Evolutionary conservation across 2,797 vertebrate species (phyloP).

Genomic region (Thalassophryne amazonica): DNA sequence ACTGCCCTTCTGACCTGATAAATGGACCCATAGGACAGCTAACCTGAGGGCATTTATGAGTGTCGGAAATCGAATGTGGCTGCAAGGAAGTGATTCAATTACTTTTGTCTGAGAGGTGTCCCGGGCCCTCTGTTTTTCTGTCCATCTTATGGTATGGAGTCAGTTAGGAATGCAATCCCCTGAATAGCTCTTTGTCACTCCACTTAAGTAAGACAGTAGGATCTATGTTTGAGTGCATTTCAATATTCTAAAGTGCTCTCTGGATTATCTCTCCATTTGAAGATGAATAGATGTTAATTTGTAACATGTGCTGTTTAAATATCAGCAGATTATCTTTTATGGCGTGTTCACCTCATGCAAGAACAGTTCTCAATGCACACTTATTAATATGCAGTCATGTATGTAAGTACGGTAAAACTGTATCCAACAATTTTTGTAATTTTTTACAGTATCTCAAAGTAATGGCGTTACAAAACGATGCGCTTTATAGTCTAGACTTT

Average conservation of each 20-base stretch:
- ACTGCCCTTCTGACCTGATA: constrained; percentile 22
- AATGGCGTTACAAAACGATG: too few relatives aligned
- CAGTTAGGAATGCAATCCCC: constrained; percentile 34
- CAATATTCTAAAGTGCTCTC: constrained; percentile 42
- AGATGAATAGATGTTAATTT: constrained; percentile 10
- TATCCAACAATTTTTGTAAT: too few relatives aligned
- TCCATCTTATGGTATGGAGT: constrained; percentile 43
- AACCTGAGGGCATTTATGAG: constrained; percentile 58
- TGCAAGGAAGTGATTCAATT: constrained; percentile 61
- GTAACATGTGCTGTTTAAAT: neutral
- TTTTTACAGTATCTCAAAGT: too few relatives aligned
- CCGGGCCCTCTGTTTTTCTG: constrained; percentile 11
- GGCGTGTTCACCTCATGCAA: too few relatives aligned
- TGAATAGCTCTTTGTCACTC: constrained; percentile 13
- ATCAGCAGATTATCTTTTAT: constrained; percentile 2
- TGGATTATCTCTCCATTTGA: constrained; percentile 1
- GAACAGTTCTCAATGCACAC: too few relatives aligned
- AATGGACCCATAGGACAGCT: constrained; percentile 46
- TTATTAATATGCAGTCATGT: too few relatives aligned
- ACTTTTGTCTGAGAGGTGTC: constrained; percentile 51
- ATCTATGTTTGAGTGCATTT: constrained; percentile 37
- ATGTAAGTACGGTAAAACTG: too few relatives aligned
- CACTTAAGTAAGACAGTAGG: constrained; percentile 17
- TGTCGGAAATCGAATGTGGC: constrained; percentile 57
- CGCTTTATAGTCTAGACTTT: too few relatives aligned